Evolutionary conservation across 1,140 invertebrate genomes (phyloP).

Genomic region (Thalassaphorura encarpata): DNA sequence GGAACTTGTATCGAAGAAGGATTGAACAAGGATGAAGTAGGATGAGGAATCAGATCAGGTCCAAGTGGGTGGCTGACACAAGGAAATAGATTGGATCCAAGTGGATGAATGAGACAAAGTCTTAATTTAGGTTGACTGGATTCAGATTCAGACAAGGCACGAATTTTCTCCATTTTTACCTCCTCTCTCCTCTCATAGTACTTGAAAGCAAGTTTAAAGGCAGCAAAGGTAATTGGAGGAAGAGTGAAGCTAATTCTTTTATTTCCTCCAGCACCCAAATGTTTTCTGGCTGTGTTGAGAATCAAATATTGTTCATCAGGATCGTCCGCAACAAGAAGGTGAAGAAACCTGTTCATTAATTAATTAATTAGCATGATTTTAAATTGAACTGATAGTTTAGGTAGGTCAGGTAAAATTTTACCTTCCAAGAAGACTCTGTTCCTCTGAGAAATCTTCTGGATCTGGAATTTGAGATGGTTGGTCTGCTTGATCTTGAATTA

Average conservation of each 20-base stretch:
- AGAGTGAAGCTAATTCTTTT: conserved; percentile 80
- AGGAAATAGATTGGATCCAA: no score
- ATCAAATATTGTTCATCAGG: conserved; percentile 92
- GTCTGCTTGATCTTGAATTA: conserved; percentile 77
- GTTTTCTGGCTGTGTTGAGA: conserved; percentile 73
- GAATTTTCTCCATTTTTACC: conserved; percentile 39
- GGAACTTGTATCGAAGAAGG: no score
- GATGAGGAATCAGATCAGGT: no score
- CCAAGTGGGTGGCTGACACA: no score
- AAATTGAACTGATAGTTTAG: background rate
- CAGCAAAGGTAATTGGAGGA: conserved; percentile 93
- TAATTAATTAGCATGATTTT: conserved; percentile 9
- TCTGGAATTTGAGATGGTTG: conserved; percentile 58
- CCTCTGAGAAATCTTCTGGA: conserved; percentile 93
- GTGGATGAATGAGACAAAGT: no score
- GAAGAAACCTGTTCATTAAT: conserved; percentile 57
- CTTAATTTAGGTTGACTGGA: no score
- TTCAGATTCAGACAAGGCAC: no score
- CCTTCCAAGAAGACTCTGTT: conserved; percentile 82
- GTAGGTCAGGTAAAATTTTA: conserved; percentile 29
- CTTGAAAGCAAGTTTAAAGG: conserved; percentile 76
- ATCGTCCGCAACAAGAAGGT: conserved; percentile 74
- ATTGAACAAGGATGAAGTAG: no score
- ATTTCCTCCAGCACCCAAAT: conserved; percentile 77
- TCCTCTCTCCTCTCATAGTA: conserved; percentile 47